phyloP scores from a whole-genome alignment of 2,888 invertebrate species.

The Gastracanthus pulcherrimus region DNA sequence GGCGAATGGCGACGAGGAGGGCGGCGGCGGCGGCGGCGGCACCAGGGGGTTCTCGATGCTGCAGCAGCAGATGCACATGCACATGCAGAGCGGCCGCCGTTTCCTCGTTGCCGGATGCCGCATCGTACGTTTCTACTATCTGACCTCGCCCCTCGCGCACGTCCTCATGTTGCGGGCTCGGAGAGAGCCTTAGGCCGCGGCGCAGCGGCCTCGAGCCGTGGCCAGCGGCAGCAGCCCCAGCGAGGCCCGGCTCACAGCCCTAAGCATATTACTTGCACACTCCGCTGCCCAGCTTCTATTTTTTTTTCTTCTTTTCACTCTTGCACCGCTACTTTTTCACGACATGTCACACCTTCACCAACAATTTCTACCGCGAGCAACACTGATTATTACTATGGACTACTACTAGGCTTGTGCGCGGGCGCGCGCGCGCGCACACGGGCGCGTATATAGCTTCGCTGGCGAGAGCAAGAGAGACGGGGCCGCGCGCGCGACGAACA shows the following conservation, averaged over 20 bases:
- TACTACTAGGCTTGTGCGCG: neutral
- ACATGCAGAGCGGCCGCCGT: conserved; percentile 50
- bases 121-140: conserved; percentile 49
- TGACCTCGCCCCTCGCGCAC: conserved; percentile 45
- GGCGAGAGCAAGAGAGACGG: too few species aligned
- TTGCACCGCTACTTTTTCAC: too few species aligned
- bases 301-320: too few species aligned
- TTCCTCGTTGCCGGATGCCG: conserved; percentile 50
- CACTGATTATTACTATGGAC: too few species aligned
- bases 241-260: conserved; percentile 44
- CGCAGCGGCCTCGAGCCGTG: too few species aligned
- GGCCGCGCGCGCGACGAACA: neutral
- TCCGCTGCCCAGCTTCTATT: too few species aligned
- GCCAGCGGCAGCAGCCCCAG: conserved; percentile 1
- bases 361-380: neutral
- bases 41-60: conserved; percentile 39
- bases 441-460: too few species aligned
- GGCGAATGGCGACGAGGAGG: conserved; percentile 54
- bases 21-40: conserved; percentile 20
- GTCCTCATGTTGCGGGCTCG: conserved; percentile 1
- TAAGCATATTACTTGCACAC: conserved; percentile 1
- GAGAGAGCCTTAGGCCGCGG: neutral
- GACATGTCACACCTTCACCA: neutral
- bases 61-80: neutral
- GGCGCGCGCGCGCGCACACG: conserved; percentile 1